Evolutionary conservation across 2,888 invertebrate species (phyloP), one percentile per base, ranked within the genome.

Genomic region (Caenorhabditis japonica): DNA sequence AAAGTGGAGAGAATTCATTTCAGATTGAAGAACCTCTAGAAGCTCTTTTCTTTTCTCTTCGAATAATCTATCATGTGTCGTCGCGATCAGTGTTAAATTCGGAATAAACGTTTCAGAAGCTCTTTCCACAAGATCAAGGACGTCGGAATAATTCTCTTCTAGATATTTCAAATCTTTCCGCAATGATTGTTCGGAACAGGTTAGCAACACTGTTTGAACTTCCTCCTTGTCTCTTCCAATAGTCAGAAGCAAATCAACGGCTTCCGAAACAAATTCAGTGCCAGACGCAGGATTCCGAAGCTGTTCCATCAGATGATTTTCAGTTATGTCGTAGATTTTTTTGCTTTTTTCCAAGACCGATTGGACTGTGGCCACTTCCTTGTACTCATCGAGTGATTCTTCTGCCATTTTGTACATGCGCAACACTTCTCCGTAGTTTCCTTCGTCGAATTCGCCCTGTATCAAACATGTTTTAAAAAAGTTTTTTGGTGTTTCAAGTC

Each of bases 111-210:
- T 76, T 17, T 82, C 85, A 30, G 83, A 82, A 10, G 83, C 87
- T 49, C 76, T 72, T 59, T 88, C 87, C 3, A 87, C 84, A 21
- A 87, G 80, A 61, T 87, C 85, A 34, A 87, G 62, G 12, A 87
- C 81, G 68, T 87, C 75, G 13, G 75, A 66, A 47, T 76, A 60
- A 34, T 38, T 59, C n/a, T 58, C 23, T 23, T 60, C 46, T 3
- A 80, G 41, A 10, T 58, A 46, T 21, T 58, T 53, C 55, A 80
- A 34, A 72, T 80, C 80, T 4, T 47, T 44, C 13, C 55, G 17
- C 19, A 79, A 55, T 13, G 73, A 68, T 17, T 46, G 38, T 44
- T 77, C 58, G 1, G 75, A 69, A 33, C 73, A 69, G 8, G 17
- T 53, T 15, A 75, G 46, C 7, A 79, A 39, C 21, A 70, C 52